Evolutionary conservation across 1,140 invertebrate genomes (phyloP).

Genomic region (Drosophila tsacasi): DNA sequence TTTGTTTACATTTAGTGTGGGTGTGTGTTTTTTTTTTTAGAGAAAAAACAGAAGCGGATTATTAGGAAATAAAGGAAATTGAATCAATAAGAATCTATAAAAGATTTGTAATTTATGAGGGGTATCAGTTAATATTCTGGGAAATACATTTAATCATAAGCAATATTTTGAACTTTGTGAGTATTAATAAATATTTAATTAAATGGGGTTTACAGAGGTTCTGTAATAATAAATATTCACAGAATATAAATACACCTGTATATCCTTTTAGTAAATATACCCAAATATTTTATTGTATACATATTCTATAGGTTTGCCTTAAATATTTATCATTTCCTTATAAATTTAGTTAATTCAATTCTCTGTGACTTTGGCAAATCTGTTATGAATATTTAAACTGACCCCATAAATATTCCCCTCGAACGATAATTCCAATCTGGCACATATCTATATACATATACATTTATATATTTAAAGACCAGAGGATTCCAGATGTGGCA

Average conservation of each 20-base stretch:
- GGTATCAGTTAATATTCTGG: no score
- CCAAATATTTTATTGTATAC: not conserved
- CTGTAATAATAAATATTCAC: no score
- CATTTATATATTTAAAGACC: not conserved
- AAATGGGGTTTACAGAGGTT: no score
- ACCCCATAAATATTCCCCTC: not conserved
- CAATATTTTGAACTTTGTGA: no score
- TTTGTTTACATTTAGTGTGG: no score
- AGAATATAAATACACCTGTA: no score
- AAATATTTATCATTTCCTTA: no score
- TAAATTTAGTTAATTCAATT: not conserved
- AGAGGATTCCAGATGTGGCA: slow-evolving; percentile 21
- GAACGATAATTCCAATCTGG: slow-evolving; percentile 8
- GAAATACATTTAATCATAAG: no score
- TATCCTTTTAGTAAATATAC: no score
- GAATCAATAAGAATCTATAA: no score
- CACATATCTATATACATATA: not conserved
- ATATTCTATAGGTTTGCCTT: not conserved
- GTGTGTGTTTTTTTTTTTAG: not conserved
- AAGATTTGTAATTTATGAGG: no score
- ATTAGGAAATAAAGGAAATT: not conserved
- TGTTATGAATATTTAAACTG: not conserved
- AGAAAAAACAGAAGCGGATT: not conserved
- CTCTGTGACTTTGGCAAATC: not conserved
- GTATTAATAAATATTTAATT: no score